Base-by-base conservation (phyloP, 2,113 vertebrate species). In the Erythrocercus mccallii region DNA sequence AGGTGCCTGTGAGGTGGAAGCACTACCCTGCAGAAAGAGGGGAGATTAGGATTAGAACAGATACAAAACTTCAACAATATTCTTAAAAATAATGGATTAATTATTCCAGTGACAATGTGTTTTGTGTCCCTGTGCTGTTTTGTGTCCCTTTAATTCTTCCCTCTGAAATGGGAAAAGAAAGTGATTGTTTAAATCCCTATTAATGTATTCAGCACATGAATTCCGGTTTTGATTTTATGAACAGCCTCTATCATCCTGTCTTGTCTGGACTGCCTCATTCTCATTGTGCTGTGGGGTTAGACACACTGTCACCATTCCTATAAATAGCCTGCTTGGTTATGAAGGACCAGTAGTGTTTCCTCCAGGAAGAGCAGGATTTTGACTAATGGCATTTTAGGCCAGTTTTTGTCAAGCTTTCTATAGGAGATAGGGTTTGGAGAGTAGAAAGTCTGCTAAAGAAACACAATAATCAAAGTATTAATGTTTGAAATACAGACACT, bases 241-340 rank as follows among this genome's bases (percentile, higher is more conserved):
- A 85, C 54, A 84, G 78, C 40, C 50, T 92, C 73, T 94, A 37
- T 95, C 69, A 89, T 94, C 28, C 2, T 17, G 14, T 77, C 85
- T 94, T 2, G 12, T 83, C 77, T 76, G 89, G 80, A 44, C 69
- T 76, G 91, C 57, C 72, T 92, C 86, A 83, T 66, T 62, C 77
- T 79, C 72, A 74, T 95, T 92, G 95, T 95, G 16, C 73, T 88
- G 33, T 64, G 70, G 82, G 50, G 35, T 93, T 88, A 80, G 96
- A 66, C 79, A 54, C 88, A 17, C 82, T 94, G 92, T 84, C 95
- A 94, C 91, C 89, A 76, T 69, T 28, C 81, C 78, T 89, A 95
- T 97, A 94, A 96, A 96, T 95, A 97, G 86, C 38, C 85, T 78
- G 56, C 77, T 66, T 61, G 48, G 44, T 69, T 89, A 69, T 94